These are phyloP conservation scores for Cynopterus brachyotis DNA, from an alignment of 2,113 vertebrate species.

Conservation along the genomic window DNA sequence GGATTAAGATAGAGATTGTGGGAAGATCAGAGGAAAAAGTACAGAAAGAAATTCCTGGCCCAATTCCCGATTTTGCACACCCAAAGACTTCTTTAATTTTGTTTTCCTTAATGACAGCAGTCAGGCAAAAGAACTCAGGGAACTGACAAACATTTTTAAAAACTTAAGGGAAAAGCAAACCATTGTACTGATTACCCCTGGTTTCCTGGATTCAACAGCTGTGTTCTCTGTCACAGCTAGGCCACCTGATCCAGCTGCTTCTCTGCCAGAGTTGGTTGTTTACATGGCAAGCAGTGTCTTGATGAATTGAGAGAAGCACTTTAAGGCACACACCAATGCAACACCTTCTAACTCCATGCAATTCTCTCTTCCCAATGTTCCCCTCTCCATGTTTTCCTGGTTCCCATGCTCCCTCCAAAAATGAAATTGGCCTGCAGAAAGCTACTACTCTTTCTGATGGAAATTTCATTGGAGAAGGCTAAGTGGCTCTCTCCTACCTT, in stretches of 20 bases:
- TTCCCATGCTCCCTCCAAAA: background rate
- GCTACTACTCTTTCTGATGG: background rate
- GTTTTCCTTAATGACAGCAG: background rate
- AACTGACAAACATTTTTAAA: conserved; percentile 12
- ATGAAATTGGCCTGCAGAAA: background rate
- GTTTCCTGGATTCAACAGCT: background rate
- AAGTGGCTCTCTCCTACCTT: background rate
- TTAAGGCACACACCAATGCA: background rate
- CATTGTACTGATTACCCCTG: background rate
- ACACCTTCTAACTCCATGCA: background rate
- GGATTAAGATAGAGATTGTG: background rate
- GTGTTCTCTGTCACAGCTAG: background rate
- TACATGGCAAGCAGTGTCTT: background rate
- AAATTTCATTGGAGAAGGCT: background rate
- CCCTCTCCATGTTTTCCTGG: background rate
- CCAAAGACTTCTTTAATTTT: background rate
- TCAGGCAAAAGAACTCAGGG: conserved; percentile 6
- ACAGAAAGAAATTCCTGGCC: background rate
- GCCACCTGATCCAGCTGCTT: background rate
- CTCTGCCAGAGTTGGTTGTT: background rate
- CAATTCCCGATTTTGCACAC: background rate
- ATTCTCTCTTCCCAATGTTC: background rate
- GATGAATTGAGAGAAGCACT: background rate
- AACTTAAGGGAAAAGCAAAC: background rate
- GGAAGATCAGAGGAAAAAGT: background rate